Evolutionary conservation across 1,140 invertebrate species (phyloP).

Genomic region (Drosophila nigromelanica): DNA sequence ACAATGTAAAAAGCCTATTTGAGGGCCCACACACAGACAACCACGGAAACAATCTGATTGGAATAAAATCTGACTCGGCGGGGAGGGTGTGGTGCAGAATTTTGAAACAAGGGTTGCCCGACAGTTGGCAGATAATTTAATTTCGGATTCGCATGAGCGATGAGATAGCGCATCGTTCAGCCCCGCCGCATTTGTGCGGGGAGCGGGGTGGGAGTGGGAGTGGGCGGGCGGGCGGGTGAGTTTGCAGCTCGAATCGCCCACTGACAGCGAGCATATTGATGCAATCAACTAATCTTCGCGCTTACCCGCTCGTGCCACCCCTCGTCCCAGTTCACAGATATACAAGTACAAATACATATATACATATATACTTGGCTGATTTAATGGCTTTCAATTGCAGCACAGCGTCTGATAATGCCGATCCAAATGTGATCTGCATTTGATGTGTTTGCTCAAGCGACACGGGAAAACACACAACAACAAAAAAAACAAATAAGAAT

Average conservation of each 20-base stretch:
- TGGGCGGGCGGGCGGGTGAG: slow-evolving; percentile 8
- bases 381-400: slow-evolving; percentile 47
- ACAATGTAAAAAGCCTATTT: slow-evolving; percentile 82
- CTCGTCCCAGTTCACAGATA: slow-evolving; percentile 5
- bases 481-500: slow-evolving; percentile 13
- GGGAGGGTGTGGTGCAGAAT: not conserved
- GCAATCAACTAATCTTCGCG: slow-evolving; percentile 84
- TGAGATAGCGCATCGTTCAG: slow-evolving; percentile 65
- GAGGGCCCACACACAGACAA: slow-evolving; percentile 54
- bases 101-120: slow-evolving; percentile 81
- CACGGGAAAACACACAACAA: not conserved
- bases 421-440: slow-evolving; percentile 49
- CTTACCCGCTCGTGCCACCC: slow-evolving; percentile 51
- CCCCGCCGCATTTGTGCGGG: not conserved
- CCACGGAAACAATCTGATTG: slow-evolving; percentile 84
- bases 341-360: slow-evolving; percentile 1
- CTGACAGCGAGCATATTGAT: slow-evolving; percentile 79
- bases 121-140: slow-evolving; percentile 83
- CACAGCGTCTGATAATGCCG: slow-evolving; percentile 3
- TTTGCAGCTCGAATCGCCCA: slow-evolving; percentile 16
- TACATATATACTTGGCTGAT: slow-evolving; percentile 26
- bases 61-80: slow-evolving; percentile 61
- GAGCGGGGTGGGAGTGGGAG: too few relatives aligned
- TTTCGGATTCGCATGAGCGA: slow-evolving; percentile 82
- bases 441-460: slow-evolving; percentile 46